Evolutionary conservation across 2,113 vertebrate species (phyloP), one percentile per base, ranked within the genome.

Genomic region (Dolichallabes microphthalmus): DNA sequence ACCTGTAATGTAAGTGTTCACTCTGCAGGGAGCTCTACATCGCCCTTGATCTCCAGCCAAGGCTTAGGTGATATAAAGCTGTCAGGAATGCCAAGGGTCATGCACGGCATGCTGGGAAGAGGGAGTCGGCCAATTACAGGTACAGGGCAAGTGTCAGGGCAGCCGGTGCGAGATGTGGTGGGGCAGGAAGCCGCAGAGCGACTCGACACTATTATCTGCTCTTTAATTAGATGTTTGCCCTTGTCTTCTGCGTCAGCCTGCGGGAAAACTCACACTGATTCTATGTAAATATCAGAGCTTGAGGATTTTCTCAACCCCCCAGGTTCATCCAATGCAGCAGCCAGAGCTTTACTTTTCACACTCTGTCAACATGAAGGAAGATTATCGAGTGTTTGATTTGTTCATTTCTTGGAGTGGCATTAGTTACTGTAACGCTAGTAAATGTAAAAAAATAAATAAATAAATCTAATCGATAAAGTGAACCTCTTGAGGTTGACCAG

Each of bases 191-290:
- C 84, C 75, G 50, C 63, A 53, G 45, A 83, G 66, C 53, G 17
- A 55, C 57, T 60, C 60, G 66, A 85, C 85, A 82, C 77, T 80
- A 88, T 88, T 87, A 88, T 85, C 83, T 81, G 20, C 66, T 77
- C 85, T 80, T 77, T 90, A 87, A 88, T 88, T 85, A 84, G 66
- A 87, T 87, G 76, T 79, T 57, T 45, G 81, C 55, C 79, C 73
- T 75, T 35, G 80, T 80, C 81, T 82, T 57, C 53, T 50, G 69
- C 7, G 30, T 7, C 50, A 86, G 81, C 79, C 80, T 64, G 45
- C 27, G 80, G 60, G 87, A 39, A 50, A 57, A 6, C 82, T 63
- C 45, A 45, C 30, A 32, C 63, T 52, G 57, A 35, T 63, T 85
- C 45, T 66, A 75, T 86, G 82, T 66, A 85, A 86, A 88, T 87